These are phyloP conservation scores for Anguilla rostrata DNA, from an alignment of 2,113 vertebrate genomes.

Conservation along the genomic window DNA sequence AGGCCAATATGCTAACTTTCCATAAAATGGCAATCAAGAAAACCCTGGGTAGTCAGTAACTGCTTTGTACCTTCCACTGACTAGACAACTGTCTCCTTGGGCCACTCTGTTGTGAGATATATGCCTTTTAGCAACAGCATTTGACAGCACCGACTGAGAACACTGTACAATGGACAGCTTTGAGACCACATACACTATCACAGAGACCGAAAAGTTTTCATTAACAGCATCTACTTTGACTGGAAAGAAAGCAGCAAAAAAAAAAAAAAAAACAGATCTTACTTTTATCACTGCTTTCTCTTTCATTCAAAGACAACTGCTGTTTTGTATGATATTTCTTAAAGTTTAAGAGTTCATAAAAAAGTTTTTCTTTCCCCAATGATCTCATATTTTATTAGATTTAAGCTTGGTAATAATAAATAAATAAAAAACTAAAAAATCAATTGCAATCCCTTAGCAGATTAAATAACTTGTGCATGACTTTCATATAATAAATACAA, in stretches of 20 bases:
- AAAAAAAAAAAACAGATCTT: background rate
- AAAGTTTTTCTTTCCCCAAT: background rate
- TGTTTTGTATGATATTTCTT: background rate
- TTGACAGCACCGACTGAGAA: background rate
- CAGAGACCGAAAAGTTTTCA: background rate
- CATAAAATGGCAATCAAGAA: background rate
- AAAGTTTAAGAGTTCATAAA: background rate
- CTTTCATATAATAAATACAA: background rate
- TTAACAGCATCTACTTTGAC: background rate
- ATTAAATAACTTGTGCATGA: too few relatives aligned
- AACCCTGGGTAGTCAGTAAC: background rate
- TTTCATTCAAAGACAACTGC: background rate
- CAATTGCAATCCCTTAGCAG: too few relatives aligned
- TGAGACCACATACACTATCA: background rate
- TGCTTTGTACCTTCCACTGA: background rate
- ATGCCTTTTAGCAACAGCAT: background rate
- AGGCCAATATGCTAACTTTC: background rate
- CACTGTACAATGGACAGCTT: background rate
- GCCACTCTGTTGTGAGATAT: background rate
- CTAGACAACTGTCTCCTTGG: background rate
- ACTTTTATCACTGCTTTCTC: background rate
- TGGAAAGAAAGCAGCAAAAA: background rate
- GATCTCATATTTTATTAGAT: background rate
- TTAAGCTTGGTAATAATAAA: too few relatives aligned
- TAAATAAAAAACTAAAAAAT: too few relatives aligned